Percentiles rank a stretch among this genome's conserved stretches.
phyloP scores from a whole-genome alignment of 2,113 vertebrate species.

The Pogonocichla stellata region DNA sequence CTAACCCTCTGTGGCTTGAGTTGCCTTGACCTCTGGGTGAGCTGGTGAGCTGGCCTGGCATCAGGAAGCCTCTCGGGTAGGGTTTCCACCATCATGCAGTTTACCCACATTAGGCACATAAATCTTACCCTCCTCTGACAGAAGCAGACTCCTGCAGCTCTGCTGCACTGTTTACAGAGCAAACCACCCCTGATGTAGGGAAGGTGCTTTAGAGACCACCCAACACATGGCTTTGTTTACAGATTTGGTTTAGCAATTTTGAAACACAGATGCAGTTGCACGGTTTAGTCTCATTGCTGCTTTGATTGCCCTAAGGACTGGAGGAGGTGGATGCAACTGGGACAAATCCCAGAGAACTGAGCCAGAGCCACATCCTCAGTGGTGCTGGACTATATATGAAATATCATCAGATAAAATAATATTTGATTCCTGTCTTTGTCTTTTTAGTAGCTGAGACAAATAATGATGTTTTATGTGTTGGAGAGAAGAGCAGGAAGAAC shows the following conservation, averaged over 20 bases:
- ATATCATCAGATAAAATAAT: background rate
- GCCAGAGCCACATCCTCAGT: background rate
- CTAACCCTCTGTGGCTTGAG: background rate
- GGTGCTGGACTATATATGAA: background rate
- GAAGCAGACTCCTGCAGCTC: background rate
- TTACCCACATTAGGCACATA: background rate
- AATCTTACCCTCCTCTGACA: background rate
- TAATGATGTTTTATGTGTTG: background rate
- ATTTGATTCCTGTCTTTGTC: slow-evolving; percentile 44
- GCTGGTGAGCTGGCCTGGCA: background rate
- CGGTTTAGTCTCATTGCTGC: background rate
- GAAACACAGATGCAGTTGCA: background rate
- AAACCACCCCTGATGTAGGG: background rate
- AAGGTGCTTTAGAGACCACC: background rate
- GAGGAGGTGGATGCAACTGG: background rate
- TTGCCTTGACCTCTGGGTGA: background rate
- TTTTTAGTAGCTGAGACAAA: background rate
- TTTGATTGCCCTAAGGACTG: background rate
- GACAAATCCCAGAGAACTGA: background rate
- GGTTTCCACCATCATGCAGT: background rate
- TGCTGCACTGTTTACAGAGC: background rate
- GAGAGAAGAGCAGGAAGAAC: background rate
- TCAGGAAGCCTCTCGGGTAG: background rate
- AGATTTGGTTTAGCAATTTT: background rate
- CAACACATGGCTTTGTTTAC: background rate